Evolutionary conservation across 2,888 invertebrate genomes (phyloP).

Genomic region (Cephonodes hylas): DNA sequence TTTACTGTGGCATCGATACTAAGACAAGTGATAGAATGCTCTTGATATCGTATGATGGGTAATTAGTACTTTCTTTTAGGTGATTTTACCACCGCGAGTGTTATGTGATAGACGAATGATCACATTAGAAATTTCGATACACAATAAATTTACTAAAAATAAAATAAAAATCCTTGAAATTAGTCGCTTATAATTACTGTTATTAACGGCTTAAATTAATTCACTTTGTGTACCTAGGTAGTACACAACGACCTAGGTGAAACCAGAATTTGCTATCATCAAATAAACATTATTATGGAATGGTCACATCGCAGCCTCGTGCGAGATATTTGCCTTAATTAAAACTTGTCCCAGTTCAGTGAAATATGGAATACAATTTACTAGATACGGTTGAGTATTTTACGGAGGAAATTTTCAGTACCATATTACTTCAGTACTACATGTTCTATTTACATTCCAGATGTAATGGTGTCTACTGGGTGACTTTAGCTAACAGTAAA

Average conservation of each 20-base stretch:
- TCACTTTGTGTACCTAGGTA: neutral
- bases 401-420: neutral
- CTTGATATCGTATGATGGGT: too few relatives aligned
- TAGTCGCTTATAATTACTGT: too few relatives aligned
- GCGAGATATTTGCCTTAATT: slow-evolving; percentile 72
- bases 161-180: too few relatives aligned
- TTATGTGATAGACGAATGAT: too few relatives aligned
- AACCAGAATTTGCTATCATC: slow-evolving; percentile 35
- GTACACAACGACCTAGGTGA: too few relatives aligned
- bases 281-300: slow-evolving; percentile 57
- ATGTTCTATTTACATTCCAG: neutral
- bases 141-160: neutral
- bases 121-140: too few relatives aligned
- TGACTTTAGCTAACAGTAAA: neutral
- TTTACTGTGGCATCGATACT: neutral
- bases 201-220: neutral
- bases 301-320: slow-evolving; percentile 57
- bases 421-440: neutral
- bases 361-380: slow-evolving; percentile 32
- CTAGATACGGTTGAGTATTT: slow-evolving; percentile 27
- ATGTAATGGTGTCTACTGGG: neutral
- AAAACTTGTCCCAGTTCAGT: slow-evolving; percentile 63
- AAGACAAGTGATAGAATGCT: too few relatives aligned
- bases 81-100: too few relatives aligned
- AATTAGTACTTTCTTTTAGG: too few relatives aligned